phyloP scores from a whole-genome alignment of 2,113 vertebrate species.

The Micronycteris hirsuta region DNA sequence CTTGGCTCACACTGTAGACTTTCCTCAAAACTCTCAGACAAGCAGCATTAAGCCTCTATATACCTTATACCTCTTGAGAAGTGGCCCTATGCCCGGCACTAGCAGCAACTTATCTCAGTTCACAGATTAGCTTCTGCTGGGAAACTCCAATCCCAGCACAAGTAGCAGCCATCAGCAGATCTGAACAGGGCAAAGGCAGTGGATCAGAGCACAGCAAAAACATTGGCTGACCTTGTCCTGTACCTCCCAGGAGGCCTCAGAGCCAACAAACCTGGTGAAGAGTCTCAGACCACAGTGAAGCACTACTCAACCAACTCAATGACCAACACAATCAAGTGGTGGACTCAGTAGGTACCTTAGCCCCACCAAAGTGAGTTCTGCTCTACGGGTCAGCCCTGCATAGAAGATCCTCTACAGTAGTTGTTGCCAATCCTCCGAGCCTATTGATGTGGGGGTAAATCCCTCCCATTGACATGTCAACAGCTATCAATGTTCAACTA shows the following conservation, averaged over 20 bases:
- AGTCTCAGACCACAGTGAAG: background rate
- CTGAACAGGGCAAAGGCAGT: background rate
- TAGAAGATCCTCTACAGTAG: background rate
- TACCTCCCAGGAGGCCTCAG: background rate
- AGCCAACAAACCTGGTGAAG: background rate
- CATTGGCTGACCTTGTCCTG: background rate
- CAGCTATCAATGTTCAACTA: background rate
- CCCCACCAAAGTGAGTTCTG: background rate
- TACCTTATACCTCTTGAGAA: background rate
- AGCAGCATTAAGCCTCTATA: background rate
- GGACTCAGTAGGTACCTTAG: background rate
- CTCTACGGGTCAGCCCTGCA: background rate
- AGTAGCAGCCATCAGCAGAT: background rate
- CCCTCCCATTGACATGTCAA: background rate
- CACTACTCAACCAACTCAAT: background rate
- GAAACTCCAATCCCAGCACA: background rate
- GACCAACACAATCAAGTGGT: background rate
- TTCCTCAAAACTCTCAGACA: background rate
- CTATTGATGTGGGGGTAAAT: background rate
- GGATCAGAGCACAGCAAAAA: background rate
- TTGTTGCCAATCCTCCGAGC: background rate
- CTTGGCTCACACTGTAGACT: background rate
- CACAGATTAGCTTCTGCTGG: background rate
- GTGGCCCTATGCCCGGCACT: background rate
- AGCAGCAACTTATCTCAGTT: background rate